phyloP scores from a whole-genome alignment of 2,888 invertebrate species.

The Rhamnusium bicolor region DNA sequence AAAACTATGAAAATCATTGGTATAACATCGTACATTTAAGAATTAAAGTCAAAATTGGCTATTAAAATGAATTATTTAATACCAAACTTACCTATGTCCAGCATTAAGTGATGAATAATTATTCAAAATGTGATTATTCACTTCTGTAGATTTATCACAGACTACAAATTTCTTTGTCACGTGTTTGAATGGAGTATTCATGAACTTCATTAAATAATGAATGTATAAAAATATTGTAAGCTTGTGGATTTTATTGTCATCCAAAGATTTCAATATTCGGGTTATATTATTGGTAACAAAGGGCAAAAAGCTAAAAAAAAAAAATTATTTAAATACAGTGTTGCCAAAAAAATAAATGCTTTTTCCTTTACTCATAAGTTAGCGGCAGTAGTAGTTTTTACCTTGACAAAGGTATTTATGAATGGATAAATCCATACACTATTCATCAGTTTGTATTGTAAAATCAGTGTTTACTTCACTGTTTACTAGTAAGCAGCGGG shows the following conservation, averaged over 20 bases:
- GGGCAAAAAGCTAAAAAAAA: conserved; percentile 54
- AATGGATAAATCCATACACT: too few species aligned
- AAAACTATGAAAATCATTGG: too few species aligned
- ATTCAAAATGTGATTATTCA: conserved; percentile 62
- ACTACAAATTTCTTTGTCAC: conserved; percentile 59
- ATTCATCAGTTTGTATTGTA: too few species aligned
- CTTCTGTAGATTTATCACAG: conserved; percentile 62
- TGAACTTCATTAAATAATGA: conserved; percentile 63
- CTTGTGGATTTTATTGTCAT: conserved; percentile 52
- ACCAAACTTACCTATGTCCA: conserved; percentile 56
- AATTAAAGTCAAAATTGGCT: too few species aligned
- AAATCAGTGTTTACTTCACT: too few species aligned
- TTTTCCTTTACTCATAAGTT: too few species aligned
- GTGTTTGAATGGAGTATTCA: conserved; percentile 55
- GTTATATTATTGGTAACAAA: conserved; percentile 53
- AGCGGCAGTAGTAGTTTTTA: too few species aligned
- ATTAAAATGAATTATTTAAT: conserved; percentile 24
- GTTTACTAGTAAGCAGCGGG: too few species aligned
- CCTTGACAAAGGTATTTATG: too few species aligned
- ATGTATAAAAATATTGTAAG: conserved; percentile 64
- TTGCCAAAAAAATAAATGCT: too few species aligned
- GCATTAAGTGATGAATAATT: conserved; percentile 59
- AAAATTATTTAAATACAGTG: not conserved
- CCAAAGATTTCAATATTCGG: conserved; percentile 49
- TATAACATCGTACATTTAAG: too few species aligned